Evolutionary conservation across 2,888 invertebrate genomes (phyloP).

Genomic region (Platypus cylindrus): DNA sequence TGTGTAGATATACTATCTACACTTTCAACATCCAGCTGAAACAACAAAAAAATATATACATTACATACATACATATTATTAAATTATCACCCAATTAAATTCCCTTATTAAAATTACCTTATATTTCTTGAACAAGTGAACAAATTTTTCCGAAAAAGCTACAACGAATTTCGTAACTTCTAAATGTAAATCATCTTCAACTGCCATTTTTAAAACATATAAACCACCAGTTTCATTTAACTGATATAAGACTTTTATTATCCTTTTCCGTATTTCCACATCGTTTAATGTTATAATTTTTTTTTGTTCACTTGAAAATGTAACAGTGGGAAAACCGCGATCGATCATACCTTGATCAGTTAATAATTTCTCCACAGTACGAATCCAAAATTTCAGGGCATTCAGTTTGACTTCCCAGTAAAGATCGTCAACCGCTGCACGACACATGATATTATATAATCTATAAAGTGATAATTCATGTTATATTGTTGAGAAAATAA

Average conservation of each 20-base stretch:
- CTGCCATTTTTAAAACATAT: slow-evolving; percentile 51
- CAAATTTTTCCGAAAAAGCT: slow-evolving; percentile 40
- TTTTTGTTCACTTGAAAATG: slow-evolving; percentile 63
- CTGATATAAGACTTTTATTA: slow-evolving; percentile 53
- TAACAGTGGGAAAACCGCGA: slow-evolving; percentile 63
- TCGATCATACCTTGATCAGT: slow-evolving; percentile 57
- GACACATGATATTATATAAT: slow-evolving; percentile 51
- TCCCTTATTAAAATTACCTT: slow-evolving; percentile 36
- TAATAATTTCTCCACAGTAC: slow-evolving; percentile 50
- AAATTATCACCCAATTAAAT: no score
- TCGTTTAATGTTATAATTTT: slow-evolving; percentile 65
- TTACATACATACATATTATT: neutral
- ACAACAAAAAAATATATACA: neutral
- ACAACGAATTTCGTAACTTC: slow-evolving; percentile 54
- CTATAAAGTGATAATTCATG: slow-evolving; percentile 38
- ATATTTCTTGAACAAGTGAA: slow-evolving; percentile 43
- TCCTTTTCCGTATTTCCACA: slow-evolving; percentile 48
- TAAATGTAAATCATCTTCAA: slow-evolving; percentile 57
- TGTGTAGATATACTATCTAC: no score
- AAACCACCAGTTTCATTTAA: slow-evolving; percentile 57
- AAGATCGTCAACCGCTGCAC: slow-evolving; percentile 55
- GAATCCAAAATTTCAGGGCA: slow-evolving; percentile 59
- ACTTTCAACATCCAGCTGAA: slow-evolving; percentile 5
- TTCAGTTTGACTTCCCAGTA: slow-evolving; percentile 74
- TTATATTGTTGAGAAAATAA: neutral